These are phyloP conservation scores for Corvus cornix DNA, from an alignment of 2,113 vertebrate species.

Conservation along the genomic window DNA sequence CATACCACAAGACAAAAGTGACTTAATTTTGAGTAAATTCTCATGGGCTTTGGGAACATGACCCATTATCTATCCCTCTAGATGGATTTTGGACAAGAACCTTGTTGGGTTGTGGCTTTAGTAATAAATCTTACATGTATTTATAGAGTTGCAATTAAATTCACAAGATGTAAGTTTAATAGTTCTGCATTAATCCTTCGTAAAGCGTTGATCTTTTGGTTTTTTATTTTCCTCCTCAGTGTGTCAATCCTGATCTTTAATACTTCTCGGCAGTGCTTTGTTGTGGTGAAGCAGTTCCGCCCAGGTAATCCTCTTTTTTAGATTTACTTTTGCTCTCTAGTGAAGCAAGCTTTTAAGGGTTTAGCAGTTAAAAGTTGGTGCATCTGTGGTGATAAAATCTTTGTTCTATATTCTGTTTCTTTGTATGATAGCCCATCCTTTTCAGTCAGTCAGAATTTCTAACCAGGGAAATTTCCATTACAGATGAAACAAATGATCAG, in stretches of 20 bases:
- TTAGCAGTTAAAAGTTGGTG: slow-evolving; percentile 53
- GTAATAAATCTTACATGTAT: neutral
- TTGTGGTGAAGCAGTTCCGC: slow-evolving; percentile 93
- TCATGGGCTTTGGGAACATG: neutral
- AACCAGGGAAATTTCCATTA: slow-evolving; percentile 40
- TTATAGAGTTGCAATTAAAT: slow-evolving; percentile 11
- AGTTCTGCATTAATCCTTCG: neutral
- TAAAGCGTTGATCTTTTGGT: slow-evolving; percentile 36
- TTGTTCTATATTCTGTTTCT: slow-evolving; percentile 38
- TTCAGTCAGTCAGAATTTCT: slow-evolving; percentile 22
- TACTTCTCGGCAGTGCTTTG: slow-evolving; percentile 86
- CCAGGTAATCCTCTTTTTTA: slow-evolving; percentile 80
- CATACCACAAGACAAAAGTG: neutral
- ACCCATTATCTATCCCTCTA: neutral
- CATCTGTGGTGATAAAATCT: slow-evolving; percentile 46
- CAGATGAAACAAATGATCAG: neutral
- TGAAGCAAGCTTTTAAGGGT: slow-evolving; percentile 33
- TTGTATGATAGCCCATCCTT: neutral
- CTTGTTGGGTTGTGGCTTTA: neutral
- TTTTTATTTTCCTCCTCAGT: slow-evolving; percentile 63
- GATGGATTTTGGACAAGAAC: neutral
- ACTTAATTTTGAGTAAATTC: neutral
- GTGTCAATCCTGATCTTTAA: slow-evolving; percentile 92
- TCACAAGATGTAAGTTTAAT: neutral
- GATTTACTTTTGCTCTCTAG: slow-evolving; percentile 30